Evolutionary conservation across 1,140 invertebrate genomes (phyloP).

Genomic region (Heliconius eleuchia): DNA sequence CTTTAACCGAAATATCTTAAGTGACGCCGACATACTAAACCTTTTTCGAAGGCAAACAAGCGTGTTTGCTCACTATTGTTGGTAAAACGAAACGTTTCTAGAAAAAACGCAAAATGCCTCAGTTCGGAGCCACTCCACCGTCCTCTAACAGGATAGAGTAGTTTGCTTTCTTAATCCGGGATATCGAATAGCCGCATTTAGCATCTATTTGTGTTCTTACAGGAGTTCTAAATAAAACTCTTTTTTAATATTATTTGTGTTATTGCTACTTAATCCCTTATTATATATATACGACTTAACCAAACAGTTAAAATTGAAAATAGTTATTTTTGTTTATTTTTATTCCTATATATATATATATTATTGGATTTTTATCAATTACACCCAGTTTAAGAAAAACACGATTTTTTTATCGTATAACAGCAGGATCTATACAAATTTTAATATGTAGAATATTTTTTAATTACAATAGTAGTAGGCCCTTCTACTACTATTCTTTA

Average conservation of each 20-base stretch:
- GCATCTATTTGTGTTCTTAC: background rate
- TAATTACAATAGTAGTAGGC: background rate
- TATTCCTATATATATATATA: no score
- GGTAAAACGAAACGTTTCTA: slow-evolving; percentile 54
- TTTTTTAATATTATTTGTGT: background rate
- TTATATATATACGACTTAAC: background rate
- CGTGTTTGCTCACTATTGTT: slow-evolving; percentile 61
- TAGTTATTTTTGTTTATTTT: no score
- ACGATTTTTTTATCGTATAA: background rate
- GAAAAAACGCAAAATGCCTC: slow-evolving; percentile 50
- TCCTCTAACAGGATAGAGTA: slow-evolving; percentile 54
- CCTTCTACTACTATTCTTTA: no score
- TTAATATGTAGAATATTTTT: background rate
- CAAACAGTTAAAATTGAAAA: background rate
- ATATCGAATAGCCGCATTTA: slow-evolving; percentile 16
- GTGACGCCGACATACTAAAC: slow-evolving; percentile 58
- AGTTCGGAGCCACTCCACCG: slow-evolving; percentile 55
- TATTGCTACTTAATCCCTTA: background rate
- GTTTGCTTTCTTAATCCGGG: slow-evolving; percentile 36
- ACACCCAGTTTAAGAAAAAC: no score
- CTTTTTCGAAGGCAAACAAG: slow-evolving; percentile 62
- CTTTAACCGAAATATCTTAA: slow-evolving; percentile 58
- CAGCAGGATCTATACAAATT: background rate
- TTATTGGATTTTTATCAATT: no score
- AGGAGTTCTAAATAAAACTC: background rate